phyloP scores from a whole-genome alignment of 2,797 vertebrate species.

The Neoniphon sammara region DNA sequence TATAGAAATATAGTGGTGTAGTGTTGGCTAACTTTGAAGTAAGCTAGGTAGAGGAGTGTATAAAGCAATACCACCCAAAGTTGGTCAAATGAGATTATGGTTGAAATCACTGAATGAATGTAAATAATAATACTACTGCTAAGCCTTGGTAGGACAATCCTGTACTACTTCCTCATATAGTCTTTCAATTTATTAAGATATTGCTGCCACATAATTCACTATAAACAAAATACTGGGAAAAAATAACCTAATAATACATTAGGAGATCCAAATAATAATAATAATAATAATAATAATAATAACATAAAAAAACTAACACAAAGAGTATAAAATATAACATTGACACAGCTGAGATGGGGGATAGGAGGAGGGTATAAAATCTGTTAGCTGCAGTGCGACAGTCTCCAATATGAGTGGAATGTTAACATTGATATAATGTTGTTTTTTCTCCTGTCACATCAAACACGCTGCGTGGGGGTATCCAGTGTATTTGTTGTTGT shows the following conservation, averaged over 20 bases:
- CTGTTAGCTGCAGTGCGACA: conserved; percentile 86
- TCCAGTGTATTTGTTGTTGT: conserved; percentile 50
- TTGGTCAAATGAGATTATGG: neutral
- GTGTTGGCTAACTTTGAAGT: conserved; percentile 31
- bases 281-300: too few relatives aligned
- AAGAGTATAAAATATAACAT: conserved; percentile 11
- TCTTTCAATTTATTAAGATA: neutral
- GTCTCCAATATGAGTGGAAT: conserved; percentile 86
- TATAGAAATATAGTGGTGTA: conserved; percentile 17
- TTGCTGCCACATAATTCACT: conserved; percentile 27
- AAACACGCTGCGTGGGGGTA: conserved; percentile 72
- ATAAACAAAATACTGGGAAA: conserved; percentile 20
- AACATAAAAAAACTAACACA: conserved; percentile 28
- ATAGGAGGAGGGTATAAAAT: conserved; percentile 43
- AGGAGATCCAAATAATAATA: conserved; percentile 6
- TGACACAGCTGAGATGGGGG: conserved; percentile 36
- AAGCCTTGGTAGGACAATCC: neutral
- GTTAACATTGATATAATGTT: conserved; percentile 80
- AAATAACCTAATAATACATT: conserved; percentile 24
- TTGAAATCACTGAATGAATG: conserved; percentile 4
- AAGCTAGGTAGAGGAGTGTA: conserved; percentile 3
- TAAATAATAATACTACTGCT: neutral
- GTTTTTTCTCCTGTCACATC: conserved; percentile 54
- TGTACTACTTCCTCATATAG: conserved; percentile 1
- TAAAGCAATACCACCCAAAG: conserved; percentile 19